A percentile compares a stretch with the other conserved stretches of the same genome.
These are phyloP conservation scores for Symphodus melops DNA, from an alignment of 2,113 vertebrate genomes.

Conservation along the genomic window DNA sequence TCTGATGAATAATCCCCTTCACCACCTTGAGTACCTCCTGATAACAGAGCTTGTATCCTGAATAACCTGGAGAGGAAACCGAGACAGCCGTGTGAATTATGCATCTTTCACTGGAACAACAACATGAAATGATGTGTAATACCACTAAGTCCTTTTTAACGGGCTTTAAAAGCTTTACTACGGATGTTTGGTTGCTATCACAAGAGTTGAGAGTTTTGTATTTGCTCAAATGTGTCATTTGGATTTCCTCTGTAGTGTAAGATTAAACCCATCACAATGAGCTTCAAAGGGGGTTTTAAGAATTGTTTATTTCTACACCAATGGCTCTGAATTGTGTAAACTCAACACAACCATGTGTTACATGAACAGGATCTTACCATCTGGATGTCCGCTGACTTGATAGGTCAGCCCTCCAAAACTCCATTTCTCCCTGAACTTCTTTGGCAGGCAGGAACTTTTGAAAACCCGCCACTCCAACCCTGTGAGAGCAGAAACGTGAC, in stretches of 20 bases:
- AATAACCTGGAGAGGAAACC: conserved; percentile 80
- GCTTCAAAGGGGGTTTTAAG: not conserved
- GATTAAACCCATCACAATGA: not conserved
- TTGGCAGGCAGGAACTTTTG: conserved; percentile 91
- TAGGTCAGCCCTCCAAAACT: conserved; percentile 92
- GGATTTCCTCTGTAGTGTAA: not conserved
- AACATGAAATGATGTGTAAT: conserved; percentile 6
- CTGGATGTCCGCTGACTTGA: conserved; percentile 88
- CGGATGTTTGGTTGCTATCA: not conserved
- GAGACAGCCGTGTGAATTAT: conserved; percentile 9
- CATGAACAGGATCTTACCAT: conserved; percentile 80
- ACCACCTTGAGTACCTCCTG: conserved; percentile 90
- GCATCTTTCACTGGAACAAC: not conserved
- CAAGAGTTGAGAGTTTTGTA: not conserved
- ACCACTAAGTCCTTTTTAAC: conserved; percentile 13
- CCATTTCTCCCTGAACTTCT: conserved; percentile 88
- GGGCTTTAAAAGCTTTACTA: not conserved
- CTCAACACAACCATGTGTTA: not conserved
- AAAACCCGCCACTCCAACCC: conserved; percentile 76
- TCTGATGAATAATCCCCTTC: conserved; percentile 90
- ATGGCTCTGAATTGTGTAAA: no score
- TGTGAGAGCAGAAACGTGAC: conserved; percentile 39
- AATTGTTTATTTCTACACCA: not conserved
- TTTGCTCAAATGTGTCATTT: not conserved
- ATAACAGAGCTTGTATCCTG: conserved; percentile 91